phyloP scores from a whole-genome alignment of 2,113 vertebrate species.

The Elephantulus edwardii region DNA sequence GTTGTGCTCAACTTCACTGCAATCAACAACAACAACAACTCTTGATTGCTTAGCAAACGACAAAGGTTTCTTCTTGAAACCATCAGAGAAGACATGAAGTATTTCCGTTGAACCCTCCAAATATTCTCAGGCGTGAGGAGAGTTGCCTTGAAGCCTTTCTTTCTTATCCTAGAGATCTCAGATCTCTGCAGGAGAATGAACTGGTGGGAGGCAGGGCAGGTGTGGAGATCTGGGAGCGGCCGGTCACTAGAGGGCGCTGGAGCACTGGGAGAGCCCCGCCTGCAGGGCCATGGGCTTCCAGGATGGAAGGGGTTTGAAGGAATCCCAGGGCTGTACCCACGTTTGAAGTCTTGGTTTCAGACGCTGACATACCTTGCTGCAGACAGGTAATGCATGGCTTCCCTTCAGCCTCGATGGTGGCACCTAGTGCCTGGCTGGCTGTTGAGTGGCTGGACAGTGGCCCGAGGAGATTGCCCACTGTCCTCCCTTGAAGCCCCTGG shows the following conservation, averaged over 20 bases:
- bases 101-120: slow-evolving; percentile 31
- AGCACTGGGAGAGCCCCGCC: slow-evolving; percentile 58
- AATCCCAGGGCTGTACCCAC: background rate
- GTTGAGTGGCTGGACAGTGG: background rate
- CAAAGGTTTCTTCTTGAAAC: slow-evolving; percentile 15
- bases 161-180: background rate
- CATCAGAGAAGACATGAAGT: background rate
- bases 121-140: background rate
- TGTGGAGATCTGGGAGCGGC: background rate
- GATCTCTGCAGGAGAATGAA: background rate
- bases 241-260: slow-evolving; percentile 75
- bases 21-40: too few species aligned
- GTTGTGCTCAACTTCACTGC: too few species aligned
- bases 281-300: background rate
- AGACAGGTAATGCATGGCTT: background rate
- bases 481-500: background rate
- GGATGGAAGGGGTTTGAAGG: background rate
- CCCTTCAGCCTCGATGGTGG: background rate
- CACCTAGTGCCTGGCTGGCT: background rate
- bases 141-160: background rate
- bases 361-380: background rate
- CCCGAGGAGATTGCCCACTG: background rate
- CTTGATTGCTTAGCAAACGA: background rate
- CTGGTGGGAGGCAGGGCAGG: background rate
- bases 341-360: background rate